Evolutionary conservation across 2,797 vertebrate genomes (phyloP), one percentile per base, ranked within the genome.

Genomic region (Acrossocheilus wenchowensis): DNA sequence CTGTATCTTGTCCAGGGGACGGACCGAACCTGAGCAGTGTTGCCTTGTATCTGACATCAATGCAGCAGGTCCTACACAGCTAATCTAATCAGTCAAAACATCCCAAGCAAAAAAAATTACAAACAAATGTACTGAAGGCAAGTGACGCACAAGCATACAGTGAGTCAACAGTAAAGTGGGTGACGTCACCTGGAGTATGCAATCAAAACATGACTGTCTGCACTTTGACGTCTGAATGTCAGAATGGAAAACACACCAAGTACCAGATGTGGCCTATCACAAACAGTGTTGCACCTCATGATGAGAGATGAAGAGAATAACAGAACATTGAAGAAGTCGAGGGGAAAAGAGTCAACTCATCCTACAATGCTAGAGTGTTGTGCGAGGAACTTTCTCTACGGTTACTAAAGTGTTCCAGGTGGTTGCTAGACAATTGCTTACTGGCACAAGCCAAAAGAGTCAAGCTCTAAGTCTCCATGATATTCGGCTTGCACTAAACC

Each of bases 171-270:
- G 45, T 68, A 14, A 77, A 79, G 84, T 72, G 77, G 15, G 66
- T 85, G 84, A 85, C 45, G 39, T 80, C 66, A 39, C 26, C 66
- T 60, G 50, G 17, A 72, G n/a, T 48, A 84, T 19, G 69, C 81
- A n/a, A 90, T 19, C 64, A 66, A 66, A 43, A 17, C 7, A 8
- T 85, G 66, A 72, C 64, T 84, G 60, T 68, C 45, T 5, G n/a
- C 21, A 50, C 45, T 36, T 39, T 52, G 30, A 52, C 23, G 7
- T 77, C 73, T 54, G 23, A 68, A 78, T 64, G 43, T 11, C 43
- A 41, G 57, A 34, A 23, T 84, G 57, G 43, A 9, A 52, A 19
- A 77, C 45, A 75, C 11, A 52, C 9, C n/a, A 45, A 23, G 71
- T 60, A 21, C 26, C 41, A 84, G 83, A 77, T 48, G 36, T 69